A percentile compares a stretch with the other conserved stretches of the same genome.
Evolutionary conservation across 2,797 vertebrate genomes (phyloP).

Genomic region (Megalops cyprinoides): DNA sequence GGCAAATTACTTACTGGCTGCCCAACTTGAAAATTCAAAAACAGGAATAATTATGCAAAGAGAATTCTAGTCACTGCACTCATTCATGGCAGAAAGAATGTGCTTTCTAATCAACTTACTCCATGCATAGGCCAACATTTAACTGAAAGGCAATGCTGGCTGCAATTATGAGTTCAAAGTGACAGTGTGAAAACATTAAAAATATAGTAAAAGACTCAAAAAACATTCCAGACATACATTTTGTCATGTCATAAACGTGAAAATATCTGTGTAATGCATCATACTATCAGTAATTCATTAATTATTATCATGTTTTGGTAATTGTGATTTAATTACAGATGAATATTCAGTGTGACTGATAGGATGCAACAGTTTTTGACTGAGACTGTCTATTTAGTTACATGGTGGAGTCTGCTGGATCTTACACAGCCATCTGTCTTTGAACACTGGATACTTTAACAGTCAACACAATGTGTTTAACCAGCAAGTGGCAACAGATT

Average conservation of each 20-base stretch:
- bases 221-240: not conserved
- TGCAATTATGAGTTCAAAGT: slow-evolving; percentile 49
- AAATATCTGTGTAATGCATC: slow-evolving; percentile 17
- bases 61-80: slow-evolving; percentile 43
- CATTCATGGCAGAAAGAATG: slow-evolving; percentile 60
- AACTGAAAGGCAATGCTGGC: slow-evolving; percentile 63
- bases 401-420: too few relatives aligned
- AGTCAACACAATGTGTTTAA: too few relatives aligned
- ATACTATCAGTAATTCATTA: too few relatives aligned
- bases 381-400: too few relatives aligned
- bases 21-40: not conserved
- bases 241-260: slow-evolving; percentile 10
- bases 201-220: slow-evolving; percentile 40
- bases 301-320: too few relatives aligned
- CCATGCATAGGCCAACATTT: slow-evolving; percentile 55
- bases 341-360: not conserved
- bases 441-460: too few relatives aligned
- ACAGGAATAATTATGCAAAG: not conserved
- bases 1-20: too few relatives aligned
- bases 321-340: not conserved
- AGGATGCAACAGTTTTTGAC: not conserved
- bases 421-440: too few relatives aligned
- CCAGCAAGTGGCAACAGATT: too few relatives aligned
- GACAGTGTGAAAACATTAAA: slow-evolving; percentile 51
- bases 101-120: slow-evolving; percentile 61